Percentiles rank a stretch among this genome's conserved stretches.
These are phyloP conservation scores for Sardina pilchardus DNA, from an alignment of 2,113 vertebrate species.

Conservation along the genomic window DNA sequence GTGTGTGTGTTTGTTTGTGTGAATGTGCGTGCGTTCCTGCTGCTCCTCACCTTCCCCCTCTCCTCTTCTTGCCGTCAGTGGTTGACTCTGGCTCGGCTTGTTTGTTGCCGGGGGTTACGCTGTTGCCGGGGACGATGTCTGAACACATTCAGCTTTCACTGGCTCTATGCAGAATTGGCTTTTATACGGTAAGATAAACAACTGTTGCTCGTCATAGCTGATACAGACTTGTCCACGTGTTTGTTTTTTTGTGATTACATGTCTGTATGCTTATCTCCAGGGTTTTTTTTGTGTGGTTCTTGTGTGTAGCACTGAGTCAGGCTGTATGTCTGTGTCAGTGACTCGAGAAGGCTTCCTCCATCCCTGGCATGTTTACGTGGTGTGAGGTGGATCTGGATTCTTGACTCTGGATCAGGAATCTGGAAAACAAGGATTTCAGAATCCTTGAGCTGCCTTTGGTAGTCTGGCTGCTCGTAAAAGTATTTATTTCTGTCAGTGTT, in stretches of 20 bases:
- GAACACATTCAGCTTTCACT: constrained; percentile 87
- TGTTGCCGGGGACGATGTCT: constrained; percentile 80
- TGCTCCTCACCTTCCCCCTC: neutral
- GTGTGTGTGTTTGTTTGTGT: constrained; percentile 37
- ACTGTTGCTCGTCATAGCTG: neutral
- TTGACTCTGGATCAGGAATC: neutral
- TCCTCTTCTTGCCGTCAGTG: constrained; percentile 53
- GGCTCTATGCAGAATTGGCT: constrained; percentile 89
- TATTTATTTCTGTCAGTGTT: neutral
- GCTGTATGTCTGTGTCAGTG: neutral
- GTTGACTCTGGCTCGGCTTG: constrained; percentile 64
- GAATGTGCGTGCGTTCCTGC: neutral
- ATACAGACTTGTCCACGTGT: neutral
- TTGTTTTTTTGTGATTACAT: neutral
- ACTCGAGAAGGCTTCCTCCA: neutral
- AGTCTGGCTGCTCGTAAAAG: neutral
- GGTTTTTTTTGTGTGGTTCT: neutral
- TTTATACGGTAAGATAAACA: constrained; percentile 83
- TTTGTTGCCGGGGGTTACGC: constrained; percentile 75
- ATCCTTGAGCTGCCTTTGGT: neutral
- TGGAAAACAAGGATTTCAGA: neutral
- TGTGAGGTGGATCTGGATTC: neutral
- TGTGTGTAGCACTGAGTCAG: neutral
- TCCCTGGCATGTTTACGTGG: neutral
- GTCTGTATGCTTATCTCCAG: neutral